Conservation (phyloP, 2,797 vertebrate genomes). For the Lindbergichthys nudifrons region DNA sequence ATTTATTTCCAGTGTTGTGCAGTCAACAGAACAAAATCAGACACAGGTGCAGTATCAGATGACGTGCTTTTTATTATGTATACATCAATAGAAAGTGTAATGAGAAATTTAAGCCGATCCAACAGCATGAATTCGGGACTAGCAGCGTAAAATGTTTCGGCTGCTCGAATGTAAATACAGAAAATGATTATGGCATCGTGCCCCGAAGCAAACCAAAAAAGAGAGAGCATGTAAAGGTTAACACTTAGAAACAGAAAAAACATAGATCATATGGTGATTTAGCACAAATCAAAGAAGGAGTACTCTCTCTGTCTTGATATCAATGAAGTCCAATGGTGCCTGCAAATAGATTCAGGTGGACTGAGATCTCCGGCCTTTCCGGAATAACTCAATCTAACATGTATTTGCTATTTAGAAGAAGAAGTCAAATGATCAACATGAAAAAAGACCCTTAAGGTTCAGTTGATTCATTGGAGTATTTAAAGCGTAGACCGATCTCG, state of each 20-base stretch:
- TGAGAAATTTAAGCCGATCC: constrained; percentile 55
- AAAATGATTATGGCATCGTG: constrained; percentile 43
- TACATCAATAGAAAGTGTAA: constrained; percentile 61
- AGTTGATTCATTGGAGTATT: not conserved
- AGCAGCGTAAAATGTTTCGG: constrained; percentile 45
- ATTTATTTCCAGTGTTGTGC: constrained; percentile 50
- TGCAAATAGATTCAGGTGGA: not conserved
- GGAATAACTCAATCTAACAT: not conserved
- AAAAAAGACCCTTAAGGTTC: not conserved
- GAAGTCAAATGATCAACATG: not conserved
- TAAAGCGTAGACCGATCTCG: constrained; percentile 17
- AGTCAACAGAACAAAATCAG: constrained; percentile 50
- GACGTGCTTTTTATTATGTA: constrained; percentile 49
- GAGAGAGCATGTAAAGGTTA: constrained; percentile 22
- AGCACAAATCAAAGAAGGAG: constrained; percentile 4
- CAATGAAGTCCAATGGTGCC: not conserved
- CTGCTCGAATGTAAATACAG: constrained; percentile 46
- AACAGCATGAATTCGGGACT: constrained; percentile 26
- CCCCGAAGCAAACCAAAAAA: constrained; percentile 43
- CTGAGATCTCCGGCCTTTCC: not conserved
- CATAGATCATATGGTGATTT: constrained; percentile 21
- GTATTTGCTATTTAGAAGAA: not conserved
- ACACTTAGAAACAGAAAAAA: constrained; percentile 24
- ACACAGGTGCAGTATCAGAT: constrained; percentile 63
- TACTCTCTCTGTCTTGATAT: not conserved